These are phyloP conservation scores for Hippopotamus amphibius DNA, from an alignment of 2,113 vertebrate species.

Conservation along the genomic window DNA sequence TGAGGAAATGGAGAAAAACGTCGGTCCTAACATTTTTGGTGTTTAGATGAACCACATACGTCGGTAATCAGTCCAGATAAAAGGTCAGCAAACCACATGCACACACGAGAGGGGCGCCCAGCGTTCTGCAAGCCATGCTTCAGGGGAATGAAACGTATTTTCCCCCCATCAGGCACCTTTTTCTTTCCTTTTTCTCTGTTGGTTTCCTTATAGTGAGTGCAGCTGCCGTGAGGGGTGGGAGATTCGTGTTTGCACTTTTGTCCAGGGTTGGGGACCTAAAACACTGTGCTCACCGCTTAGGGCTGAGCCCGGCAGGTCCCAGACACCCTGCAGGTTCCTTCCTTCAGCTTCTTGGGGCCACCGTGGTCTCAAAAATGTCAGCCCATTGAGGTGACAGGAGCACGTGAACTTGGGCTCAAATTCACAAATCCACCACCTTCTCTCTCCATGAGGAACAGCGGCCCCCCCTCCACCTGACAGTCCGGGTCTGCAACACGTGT, in stretches of 20 bases:
- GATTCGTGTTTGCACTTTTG: fast-evolving
- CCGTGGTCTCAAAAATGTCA: background rate
- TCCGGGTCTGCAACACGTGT: background rate
- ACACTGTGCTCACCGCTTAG: fast-evolving
- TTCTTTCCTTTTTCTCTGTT: too few species aligned
- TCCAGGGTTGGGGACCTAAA: fast-evolving
- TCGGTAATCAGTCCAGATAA: fast-evolving
- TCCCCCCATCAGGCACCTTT: too few species aligned
- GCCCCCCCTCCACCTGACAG: background rate
- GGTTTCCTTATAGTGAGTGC: background rate
- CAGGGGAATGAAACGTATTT: fast-evolving
- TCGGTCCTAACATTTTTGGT: fast-evolving
- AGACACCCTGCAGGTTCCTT: background rate
- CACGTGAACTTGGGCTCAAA: fast-evolving
- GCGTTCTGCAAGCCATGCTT: fast-evolving
- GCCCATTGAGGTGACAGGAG: background rate
- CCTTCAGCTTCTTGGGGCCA: background rate
- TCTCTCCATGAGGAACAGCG: background rate
- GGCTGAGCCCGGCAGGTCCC: too few species aligned
- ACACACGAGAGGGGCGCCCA: fast-evolving
- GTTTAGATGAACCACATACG: background rate
- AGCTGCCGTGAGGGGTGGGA: fast-evolving
- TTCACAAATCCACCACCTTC: background rate
- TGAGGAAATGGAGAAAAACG: background rate
- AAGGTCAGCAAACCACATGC: fast-evolving